Evolutionary conservation across 2,113 vertebrate genomes (phyloP).

Genomic region (Dascyllus trimaculatus): DNA sequence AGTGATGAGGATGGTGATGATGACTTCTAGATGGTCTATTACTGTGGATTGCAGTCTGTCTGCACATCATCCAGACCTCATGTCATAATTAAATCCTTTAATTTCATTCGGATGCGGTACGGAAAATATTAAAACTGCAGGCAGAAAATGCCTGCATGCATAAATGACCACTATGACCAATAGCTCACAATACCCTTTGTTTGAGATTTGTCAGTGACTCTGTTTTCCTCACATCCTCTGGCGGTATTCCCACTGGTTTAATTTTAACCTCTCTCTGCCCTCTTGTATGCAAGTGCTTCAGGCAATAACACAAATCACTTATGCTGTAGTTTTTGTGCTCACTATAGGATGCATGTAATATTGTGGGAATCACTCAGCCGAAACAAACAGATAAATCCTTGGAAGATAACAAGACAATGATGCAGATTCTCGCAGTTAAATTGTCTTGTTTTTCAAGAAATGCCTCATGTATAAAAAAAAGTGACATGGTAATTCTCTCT

Average conservation of each 20-base stretch:
- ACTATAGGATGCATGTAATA: constrained; percentile 40
- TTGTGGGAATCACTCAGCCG: constrained; percentile 33
- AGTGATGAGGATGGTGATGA: constrained; percentile 9
- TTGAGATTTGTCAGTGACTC: constrained; percentile 48
- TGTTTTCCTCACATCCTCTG: constrained; percentile 52
- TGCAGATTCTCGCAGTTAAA: constrained; percentile 8
- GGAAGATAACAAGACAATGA: constrained; percentile 19
- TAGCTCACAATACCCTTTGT: constrained; percentile 39
- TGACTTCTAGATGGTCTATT: constrained; percentile 21
- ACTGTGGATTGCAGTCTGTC: constrained; percentile 6
- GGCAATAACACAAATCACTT: constrained; percentile 67
- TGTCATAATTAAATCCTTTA: constrained; percentile 20
- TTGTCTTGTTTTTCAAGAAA: not conserved
- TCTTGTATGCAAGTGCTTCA: constrained; percentile 60
- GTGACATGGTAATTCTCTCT: constrained; percentile 18
- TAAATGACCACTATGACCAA: constrained; percentile 60
- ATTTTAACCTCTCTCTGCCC: constrained; percentile 67
- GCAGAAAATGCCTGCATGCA: constrained; percentile 42
- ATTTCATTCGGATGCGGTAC: constrained; percentile 7
- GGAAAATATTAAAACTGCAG: constrained; percentile 6
- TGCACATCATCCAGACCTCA: constrained; percentile 13
- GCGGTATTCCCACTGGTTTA: constrained; percentile 68
- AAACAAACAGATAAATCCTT: constrained; percentile 35
- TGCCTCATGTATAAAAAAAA: constrained; percentile 10
- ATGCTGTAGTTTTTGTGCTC: constrained; percentile 48